Conservation (phyloP, 2,797 vertebrate genomes). For the Jordanella pulchra region DNA sequence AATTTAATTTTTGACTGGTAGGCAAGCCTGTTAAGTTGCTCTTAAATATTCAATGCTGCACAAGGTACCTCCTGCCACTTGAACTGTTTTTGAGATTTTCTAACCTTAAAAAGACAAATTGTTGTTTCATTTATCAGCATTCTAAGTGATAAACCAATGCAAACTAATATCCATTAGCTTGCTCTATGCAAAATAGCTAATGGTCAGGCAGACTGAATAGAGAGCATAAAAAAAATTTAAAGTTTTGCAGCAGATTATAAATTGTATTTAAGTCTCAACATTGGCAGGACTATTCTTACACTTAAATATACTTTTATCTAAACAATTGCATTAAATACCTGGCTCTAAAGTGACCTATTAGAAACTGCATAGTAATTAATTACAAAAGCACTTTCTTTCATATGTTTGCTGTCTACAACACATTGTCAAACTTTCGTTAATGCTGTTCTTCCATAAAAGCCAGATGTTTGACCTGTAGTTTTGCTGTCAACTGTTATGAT, state of each 20-base stretch:
- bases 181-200: neutral
- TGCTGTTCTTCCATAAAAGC: neutral
- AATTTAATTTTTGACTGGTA: constrained; percentile 48
- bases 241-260: neutral
- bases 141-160: neutral
- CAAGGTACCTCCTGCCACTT: neutral
- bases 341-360: too few relatives aligned
- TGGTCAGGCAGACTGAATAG: neutral
- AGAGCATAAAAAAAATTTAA: neutral
- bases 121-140: neutral
- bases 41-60: constrained; percentile 28
- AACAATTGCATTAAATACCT: too few relatives aligned
- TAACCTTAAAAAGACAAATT: neutral
- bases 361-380: too few relatives aligned
- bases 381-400: neutral
- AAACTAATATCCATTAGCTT: neutral
- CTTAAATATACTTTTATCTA: neutral
- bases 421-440: neutral
- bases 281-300: neutral
- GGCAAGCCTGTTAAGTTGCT: constrained; percentile 35
- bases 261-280: neutral
- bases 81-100: neutral
- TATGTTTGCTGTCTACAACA: neutral
- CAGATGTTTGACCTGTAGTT: neutral
- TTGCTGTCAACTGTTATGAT: neutral